phyloP scores from a whole-genome alignment of 2,888 invertebrate genomes.

The Sarcophaga caerulescens region DNA sequence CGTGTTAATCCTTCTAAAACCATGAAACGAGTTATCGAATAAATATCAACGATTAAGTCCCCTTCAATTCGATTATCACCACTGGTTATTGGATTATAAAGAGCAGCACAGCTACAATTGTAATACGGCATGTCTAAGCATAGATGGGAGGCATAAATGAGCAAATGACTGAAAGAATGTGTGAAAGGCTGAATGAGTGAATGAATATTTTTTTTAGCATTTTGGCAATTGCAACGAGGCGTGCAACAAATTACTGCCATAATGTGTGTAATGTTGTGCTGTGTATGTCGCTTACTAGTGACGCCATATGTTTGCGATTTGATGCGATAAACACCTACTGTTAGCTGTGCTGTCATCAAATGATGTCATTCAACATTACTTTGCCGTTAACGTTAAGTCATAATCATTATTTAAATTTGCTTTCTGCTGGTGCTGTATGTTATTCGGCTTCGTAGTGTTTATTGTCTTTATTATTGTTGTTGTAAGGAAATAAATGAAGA shows the following conservation, averaged over 20 bases:
- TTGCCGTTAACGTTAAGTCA: no score
- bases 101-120: no score
- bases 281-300: background rate
- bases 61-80: no score
- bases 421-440: background rate
- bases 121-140: background rate
- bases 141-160: background rate
- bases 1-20: no score
- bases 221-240: conserved; percentile 7
- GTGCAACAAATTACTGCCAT: conserved; percentile 5
- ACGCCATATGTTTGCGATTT: background rate
- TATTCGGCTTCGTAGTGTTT: background rate
- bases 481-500: background rate
- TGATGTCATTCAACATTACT: no score
- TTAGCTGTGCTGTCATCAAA: background rate
- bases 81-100: no score
- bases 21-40: no score
- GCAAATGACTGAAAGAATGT: background rate
- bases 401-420: no score
- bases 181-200: background rate
- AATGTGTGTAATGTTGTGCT: background rate
- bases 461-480: background rate
- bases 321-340: no score
- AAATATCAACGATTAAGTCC: no score
- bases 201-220: background rate